A percentile compares a stretch with the other conserved stretches of the same genome.
Evolutionary conservation across 2,888 invertebrate species (phyloP).

Genomic region (Cyrtodaria siliqua): DNA sequence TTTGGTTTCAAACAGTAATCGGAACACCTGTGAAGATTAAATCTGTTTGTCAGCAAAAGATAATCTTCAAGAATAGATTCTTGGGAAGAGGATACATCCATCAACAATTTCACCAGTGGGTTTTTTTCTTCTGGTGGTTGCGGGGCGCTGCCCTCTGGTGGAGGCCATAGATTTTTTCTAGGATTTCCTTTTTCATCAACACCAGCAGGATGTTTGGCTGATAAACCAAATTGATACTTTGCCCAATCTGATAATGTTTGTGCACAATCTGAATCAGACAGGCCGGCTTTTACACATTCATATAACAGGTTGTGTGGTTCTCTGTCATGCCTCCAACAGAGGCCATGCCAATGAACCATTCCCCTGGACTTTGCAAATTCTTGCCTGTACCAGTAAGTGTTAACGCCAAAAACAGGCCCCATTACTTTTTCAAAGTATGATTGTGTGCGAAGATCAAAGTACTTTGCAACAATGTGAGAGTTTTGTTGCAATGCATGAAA

Average conservation of each 20-base stretch:
- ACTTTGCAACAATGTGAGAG: conserved; percentile 64
- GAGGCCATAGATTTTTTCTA: conserved; percentile 67
- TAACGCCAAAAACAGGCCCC: conserved; percentile 65
- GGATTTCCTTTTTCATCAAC: conserved; percentile 43
- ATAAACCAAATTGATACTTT: conserved; percentile 40
- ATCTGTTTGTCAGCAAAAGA: conserved; percentile 37
- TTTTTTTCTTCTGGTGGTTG: conserved; percentile 64
- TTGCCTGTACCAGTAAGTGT: conserved; percentile 67
- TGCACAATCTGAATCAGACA: conserved; percentile 48
- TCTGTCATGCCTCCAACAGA: conserved; percentile 51
- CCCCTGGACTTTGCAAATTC: conserved; percentile 68
- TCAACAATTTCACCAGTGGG: conserved; percentile 62
- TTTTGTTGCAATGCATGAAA: conserved; percentile 62
- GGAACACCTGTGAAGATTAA: conserved; percentile 64
- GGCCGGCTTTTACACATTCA: conserved; percentile 44
- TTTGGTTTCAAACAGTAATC: conserved; percentile 28
- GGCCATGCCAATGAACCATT: conserved; percentile 70
- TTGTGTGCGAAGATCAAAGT: conserved; percentile 53
- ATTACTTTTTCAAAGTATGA: conserved; percentile 66
- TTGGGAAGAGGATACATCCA: conserved; percentile 64
- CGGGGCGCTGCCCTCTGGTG: conserved; percentile 65
- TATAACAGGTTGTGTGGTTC: conserved; percentile 58
- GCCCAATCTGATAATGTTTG: conserved; percentile 56
- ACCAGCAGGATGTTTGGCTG: too few species aligned
- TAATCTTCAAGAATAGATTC: conserved; percentile 61